Evolutionary conservation across 2,888 invertebrate species (phyloP).

Genomic region (Rhimphoctona megacephalus): DNA sequence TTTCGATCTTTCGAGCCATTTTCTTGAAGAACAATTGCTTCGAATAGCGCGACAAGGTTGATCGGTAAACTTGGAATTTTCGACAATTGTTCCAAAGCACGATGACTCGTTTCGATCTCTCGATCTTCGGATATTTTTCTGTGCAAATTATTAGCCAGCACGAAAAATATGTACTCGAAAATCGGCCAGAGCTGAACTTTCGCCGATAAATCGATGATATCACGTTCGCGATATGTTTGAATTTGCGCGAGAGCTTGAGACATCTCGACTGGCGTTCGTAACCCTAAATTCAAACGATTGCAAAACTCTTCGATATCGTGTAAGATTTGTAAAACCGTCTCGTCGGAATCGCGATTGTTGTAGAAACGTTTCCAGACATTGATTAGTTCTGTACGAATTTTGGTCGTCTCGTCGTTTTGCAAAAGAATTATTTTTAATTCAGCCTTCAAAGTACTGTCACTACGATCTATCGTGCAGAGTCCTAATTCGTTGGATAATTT

Average conservation of each 20-base stretch:
- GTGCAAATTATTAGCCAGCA: slow-evolving; percentile 79
- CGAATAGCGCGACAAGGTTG: slow-evolving; percentile 75
- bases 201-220: slow-evolving; percentile 75
- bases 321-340: slow-evolving; percentile 58
- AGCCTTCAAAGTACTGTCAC: slow-evolving; percentile 54
- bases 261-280: slow-evolving; percentile 66
- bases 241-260: slow-evolving; percentile 56
- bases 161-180: slow-evolving; percentile 86
- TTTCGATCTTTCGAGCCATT: slow-evolving; percentile 59
- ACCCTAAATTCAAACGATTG: slow-evolving; percentile 64
- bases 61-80: slow-evolving; percentile 78
- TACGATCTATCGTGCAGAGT: slow-evolving; percentile 68
- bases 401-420: slow-evolving; percentile 68
- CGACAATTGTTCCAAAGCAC: slow-evolving; percentile 69
- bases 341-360: slow-evolving; percentile 65
- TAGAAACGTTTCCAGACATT: slow-evolving; percentile 75
- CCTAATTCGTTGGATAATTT: slow-evolving; percentile 69
- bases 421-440: slow-evolving; percentile 74
- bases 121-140: slow-evolving; percentile 68
- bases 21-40: slow-evolving; percentile 57
- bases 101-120: slow-evolving; percentile 23
- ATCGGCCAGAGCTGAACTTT: slow-evolving; percentile 87
- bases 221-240: slow-evolving; percentile 25
- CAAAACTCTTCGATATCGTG: slow-evolving; percentile 69
- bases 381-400: slow-evolving; percentile 70